Evolutionary conservation across 2,888 invertebrate genomes (phyloP).

Genomic region (Iselma pallidipennis): DNA sequence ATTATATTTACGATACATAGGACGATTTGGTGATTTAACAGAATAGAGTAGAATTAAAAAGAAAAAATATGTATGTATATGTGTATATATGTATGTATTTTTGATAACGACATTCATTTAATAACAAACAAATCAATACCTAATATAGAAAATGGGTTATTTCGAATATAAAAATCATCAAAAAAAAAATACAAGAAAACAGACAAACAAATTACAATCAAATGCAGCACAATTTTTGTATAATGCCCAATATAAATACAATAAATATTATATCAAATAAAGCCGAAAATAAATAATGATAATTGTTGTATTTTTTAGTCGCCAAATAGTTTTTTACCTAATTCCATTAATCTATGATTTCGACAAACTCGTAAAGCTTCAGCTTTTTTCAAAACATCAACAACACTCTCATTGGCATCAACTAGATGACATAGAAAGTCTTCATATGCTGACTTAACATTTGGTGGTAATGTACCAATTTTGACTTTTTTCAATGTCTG

Average conservation of each 20-base stretch:
- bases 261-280: neutral
- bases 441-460: conserved; percentile 88
- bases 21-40: no score
- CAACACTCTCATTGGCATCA: conserved; percentile 74
- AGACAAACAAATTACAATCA: neutral
- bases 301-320: conserved; percentile 61
- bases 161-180: neutral
- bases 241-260: neutral
- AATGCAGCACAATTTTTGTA: neutral
- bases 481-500: conserved; percentile 81
- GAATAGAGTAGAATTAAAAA: neutral
- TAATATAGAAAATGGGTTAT: neutral
- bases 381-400: conserved; percentile 76
- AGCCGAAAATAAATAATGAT: conserved; percentile 3
- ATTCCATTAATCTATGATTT: conserved; percentile 86
- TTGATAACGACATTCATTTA: neutral
- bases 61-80: conserved; percentile 2
- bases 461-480: conserved; percentile 78
- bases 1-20: conserved; percentile 5
- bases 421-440: conserved; percentile 85
- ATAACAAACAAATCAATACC: neutral
- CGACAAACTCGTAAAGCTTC: conserved; percentile 83
- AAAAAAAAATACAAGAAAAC: neutral
- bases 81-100: conserved; percentile 1
- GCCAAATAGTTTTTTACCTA: conserved; percentile 85